phyloP scores from a whole-genome alignment of 2,888 invertebrate genomes.

The Arenicola marina region DNA sequence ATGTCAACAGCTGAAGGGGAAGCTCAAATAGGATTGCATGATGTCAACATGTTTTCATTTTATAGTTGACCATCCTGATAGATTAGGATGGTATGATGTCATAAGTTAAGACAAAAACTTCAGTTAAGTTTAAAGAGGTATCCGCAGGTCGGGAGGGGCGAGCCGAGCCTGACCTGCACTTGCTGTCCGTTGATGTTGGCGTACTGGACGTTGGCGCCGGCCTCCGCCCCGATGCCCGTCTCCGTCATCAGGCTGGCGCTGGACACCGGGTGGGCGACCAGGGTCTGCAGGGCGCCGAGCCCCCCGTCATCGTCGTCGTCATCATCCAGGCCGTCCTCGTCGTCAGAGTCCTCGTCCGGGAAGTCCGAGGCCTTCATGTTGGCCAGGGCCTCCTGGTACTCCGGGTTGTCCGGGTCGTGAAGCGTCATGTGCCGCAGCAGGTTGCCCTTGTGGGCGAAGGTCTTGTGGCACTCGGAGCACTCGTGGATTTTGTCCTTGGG shows the following conservation, averaged over 20 bases:
- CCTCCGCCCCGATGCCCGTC: background rate
- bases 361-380: no score
- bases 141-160: no score
- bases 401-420: slow-evolving; percentile 64
- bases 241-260: background rate
- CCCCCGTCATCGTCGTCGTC: background rate
- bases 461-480: slow-evolving; percentile 70
- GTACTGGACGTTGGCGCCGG: background rate
- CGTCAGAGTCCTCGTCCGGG: background rate
- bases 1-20: no score
- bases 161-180: slow-evolving; percentile 1
- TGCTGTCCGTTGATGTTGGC: slow-evolving; percentile 10
- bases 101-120: no score
- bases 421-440: slow-evolving; percentile 88
- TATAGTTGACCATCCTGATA: no score
- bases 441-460: slow-evolving; percentile 82
- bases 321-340: no score
- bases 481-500: slow-evolving; percentile 85
- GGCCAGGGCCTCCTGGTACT: slow-evolving; percentile 18
- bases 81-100: no score
- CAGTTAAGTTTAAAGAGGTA: no score
- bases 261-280: background rate
- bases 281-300: background rate
- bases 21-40: no score
- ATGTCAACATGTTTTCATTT: no score